Base-by-base conservation (phyloP, 2,113 vertebrate genomes). In the Lepisosteus oculatus region DNA sequence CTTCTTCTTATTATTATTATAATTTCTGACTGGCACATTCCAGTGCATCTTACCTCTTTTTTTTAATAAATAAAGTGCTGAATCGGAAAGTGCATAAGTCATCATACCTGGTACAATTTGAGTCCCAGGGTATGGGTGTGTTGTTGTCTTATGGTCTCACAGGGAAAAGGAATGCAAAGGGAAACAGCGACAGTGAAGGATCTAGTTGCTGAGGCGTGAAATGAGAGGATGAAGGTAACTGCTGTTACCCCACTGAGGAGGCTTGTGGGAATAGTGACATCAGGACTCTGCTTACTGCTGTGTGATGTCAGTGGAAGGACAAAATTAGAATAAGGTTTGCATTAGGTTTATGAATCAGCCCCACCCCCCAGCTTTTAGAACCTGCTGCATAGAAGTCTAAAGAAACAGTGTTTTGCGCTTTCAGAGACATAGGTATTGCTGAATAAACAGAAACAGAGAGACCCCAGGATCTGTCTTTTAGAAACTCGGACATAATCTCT, bases 101-200 rank as follows among this genome's bases (percentile, higher is more conserved):
- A 78, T 77, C 71, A 70, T 66, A 73, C 42, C 45, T 66, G 67
- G 4, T 12, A 13, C 61, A 15, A 42, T 44, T 51, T 74, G 75
- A 76, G 79, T 78, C 81, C 74, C 68, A 55, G 65, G 9, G 69
- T 70, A 59, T 75, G 72, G 41, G 65, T 12, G 67, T 47, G 11
- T 43, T 76, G 54, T 64, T 78, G 55, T 65, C 13, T 47, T 73
- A 8, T n/a, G 63, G 62, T 47, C 76, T 82, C 62, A 70, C 67
- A 76, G 61, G 77, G 68, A 79, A 72, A 42, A 70, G 68, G 79
- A 70, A 72, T 69, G 71, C 61, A 61, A 75, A 73, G 74, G 70
- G 66, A 72, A 72, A 69, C 65, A 74, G 79, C 80, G 84, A 81
- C 79, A 79, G 80, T 85, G 85, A 88, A 88, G 85, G 81, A 86